Evolutionary conservation across 1,140 invertebrate species (phyloP), one percentile per base, ranked within the genome.

Genomic region (Camponotus pennsylvanicus): DNA sequence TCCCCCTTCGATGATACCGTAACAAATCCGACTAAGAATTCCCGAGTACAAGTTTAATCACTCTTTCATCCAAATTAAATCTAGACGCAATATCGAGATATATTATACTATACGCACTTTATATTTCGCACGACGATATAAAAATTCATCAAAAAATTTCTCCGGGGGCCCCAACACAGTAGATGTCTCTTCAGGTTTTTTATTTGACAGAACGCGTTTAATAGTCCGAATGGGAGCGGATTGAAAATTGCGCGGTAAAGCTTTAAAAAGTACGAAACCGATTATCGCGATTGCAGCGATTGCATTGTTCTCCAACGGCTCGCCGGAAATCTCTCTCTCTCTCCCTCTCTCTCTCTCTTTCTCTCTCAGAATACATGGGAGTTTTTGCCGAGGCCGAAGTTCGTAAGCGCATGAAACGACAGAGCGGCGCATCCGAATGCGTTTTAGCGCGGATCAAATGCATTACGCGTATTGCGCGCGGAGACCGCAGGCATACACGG

Each of bases 401-500:
- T 76, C 88, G 75, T 92, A 93, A 92, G 90, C 92, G 87, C 87
- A 90, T 92, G 89, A 91, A 92, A 89, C 75, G 84, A 87, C 85
- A 84, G 57, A 92, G 89, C 89, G 77, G 77, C 88, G 85, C 90
- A 91, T 91, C 90, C 90, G 86, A 93, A 93, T 93, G 90, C 91
- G 91, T 93, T 94, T 93, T 92, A 93, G 91, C 93, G 87, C 86
- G 91, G 92, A 93, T 93, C 92, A 93, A 93, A 92, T 94, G 93
- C 92, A 93, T 93, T 93, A 92, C 90, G 89, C 86, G 88, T 89
- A 82, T 73, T 86, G 86, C 88, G 87, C 18, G 52, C 66, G 67
- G 80, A 87, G 85, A 84, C 84, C 86, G 85, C 80, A 84, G 85
- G 86, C 88, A 92, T 91, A 90, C 90, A 92, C 86, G 89, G 76